Evolutionary conservation across 2,797 vertebrate species (phyloP).

Genomic region (Bucorvus abyssinicus): DNA sequence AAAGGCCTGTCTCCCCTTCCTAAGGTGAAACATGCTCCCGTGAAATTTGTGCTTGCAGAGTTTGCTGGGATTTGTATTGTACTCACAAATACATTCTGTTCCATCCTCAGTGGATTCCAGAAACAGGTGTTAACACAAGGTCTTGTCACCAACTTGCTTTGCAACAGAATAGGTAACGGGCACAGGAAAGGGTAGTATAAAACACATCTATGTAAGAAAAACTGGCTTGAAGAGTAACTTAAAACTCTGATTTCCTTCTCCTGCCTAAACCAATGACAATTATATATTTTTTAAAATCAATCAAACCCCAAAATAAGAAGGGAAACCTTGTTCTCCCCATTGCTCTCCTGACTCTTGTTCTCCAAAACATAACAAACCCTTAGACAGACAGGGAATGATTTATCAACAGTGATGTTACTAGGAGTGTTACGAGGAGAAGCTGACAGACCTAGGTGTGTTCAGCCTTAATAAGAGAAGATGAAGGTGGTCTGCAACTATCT

Average conservation of each 20-base stretch:
- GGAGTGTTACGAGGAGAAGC: background rate
- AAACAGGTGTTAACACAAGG: background rate
- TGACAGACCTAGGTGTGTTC: background rate
- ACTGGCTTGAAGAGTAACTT: background rate
- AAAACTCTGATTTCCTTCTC: background rate
- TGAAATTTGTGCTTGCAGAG: background rate
- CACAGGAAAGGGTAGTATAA: background rate
- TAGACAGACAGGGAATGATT: background rate
- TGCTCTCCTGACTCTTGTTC: background rate
- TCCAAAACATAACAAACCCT: background rate
- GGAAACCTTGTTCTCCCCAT: background rate
- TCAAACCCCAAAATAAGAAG: background rate
- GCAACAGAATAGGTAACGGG: background rate
- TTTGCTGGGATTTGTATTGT: background rate
- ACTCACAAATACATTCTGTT: background rate
- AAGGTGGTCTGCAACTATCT: background rate
- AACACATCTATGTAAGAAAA: background rate
- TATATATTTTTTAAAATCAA: background rate
- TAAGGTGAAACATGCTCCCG: background rate
- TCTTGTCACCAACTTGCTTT: background rate
- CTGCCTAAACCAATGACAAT: background rate
- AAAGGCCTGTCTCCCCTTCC: background rate
- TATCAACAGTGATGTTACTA: background rate
- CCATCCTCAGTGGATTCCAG: background rate
- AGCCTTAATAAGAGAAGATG: background rate